Conservation (phyloP, 1,140 invertebrate species). For the Anastrepha obliqua region DNA sequence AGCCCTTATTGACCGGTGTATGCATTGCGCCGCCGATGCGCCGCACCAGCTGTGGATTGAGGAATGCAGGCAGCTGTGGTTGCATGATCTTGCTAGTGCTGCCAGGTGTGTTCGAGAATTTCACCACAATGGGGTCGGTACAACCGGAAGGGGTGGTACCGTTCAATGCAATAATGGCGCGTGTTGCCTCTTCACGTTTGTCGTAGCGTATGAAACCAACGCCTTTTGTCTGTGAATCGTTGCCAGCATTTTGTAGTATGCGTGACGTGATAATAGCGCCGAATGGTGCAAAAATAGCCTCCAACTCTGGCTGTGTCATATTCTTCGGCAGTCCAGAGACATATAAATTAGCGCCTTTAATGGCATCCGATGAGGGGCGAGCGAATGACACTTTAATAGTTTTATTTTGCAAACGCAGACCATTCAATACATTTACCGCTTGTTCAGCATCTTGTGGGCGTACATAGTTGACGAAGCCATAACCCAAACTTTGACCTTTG, state of each 20-base stretch:
- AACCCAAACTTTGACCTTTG: slow-evolving; percentile 89
- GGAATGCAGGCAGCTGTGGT: slow-evolving; percentile 74
- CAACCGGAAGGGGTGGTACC: slow-evolving; percentile 78
- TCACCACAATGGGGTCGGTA: slow-evolving; percentile 78
- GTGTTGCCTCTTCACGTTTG: slow-evolving; percentile 79
- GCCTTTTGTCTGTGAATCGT: slow-evolving; percentile 77
- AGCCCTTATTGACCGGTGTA: slow-evolving; percentile 89
- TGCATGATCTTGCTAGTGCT: slow-evolving; percentile 77
- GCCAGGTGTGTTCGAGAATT: slow-evolving; percentile 79
- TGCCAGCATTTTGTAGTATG: slow-evolving; percentile 84
- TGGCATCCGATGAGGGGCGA: slow-evolving; percentile 89
- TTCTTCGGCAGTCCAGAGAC: slow-evolving; percentile 90
- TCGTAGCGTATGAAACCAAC: slow-evolving; percentile 80
- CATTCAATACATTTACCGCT: slow-evolving; percentile 92
- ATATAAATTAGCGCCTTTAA: slow-evolving; percentile 93
- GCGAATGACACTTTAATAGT: slow-evolving; percentile 94
- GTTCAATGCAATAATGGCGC: slow-evolving; percentile 79
- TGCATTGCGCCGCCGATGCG: slow-evolving; percentile 84
- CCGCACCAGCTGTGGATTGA: slow-evolving; percentile 78
- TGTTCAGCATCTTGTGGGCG: slow-evolving; percentile 88
- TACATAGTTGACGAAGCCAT: slow-evolving; percentile 93
- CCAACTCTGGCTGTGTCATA: slow-evolving; percentile 89
- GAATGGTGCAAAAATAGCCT: slow-evolving; percentile 86
- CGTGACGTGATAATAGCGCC: slow-evolving; percentile 91
- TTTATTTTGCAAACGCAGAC: slow-evolving; percentile 90